Percentiles rank a stretch among this genome's conserved stretches.
Conservation (phyloP, 2,113 vertebrate species). For the Etia nguti region DNA sequence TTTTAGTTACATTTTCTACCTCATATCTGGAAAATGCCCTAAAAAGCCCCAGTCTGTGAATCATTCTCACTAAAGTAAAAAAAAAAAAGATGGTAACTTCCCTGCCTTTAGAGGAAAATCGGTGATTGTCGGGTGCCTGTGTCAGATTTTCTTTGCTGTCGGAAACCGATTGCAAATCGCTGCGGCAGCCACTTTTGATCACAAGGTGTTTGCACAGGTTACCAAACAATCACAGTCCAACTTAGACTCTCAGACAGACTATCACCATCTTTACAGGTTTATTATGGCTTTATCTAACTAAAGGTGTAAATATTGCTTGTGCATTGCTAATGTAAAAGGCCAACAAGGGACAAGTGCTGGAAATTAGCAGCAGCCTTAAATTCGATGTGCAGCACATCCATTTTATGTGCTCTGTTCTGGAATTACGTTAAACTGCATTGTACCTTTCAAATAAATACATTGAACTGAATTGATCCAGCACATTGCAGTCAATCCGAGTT, state of each 20-base stretch:
- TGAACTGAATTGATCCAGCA: not conserved
- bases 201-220: not conserved
- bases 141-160: rapidly evolving
- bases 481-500: not conserved
- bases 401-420: not conserved
- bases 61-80: not conserved
- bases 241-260: not conserved
- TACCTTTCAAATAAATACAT: not conserved
- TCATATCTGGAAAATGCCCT: slow-evolving; percentile 19
- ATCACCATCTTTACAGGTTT: not conserved
- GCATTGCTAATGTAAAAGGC: not conserved
- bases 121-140: rapidly evolving
- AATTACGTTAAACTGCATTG: not conserved
- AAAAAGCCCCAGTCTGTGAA: not conserved
- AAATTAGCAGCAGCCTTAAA: not conserved
- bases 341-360: not conserved
- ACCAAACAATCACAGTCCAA: not conserved
- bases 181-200: not conserved
- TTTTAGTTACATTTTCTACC: not conserved
- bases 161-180: rapidly evolving
- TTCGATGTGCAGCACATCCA: not conserved
- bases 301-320: not conserved
- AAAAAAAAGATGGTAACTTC: not conserved
- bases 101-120: not conserved
- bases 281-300: not conserved